Conservation (phyloP, 2,888 invertebrate genomes). For the Plemyria rubiginata region DNA sequence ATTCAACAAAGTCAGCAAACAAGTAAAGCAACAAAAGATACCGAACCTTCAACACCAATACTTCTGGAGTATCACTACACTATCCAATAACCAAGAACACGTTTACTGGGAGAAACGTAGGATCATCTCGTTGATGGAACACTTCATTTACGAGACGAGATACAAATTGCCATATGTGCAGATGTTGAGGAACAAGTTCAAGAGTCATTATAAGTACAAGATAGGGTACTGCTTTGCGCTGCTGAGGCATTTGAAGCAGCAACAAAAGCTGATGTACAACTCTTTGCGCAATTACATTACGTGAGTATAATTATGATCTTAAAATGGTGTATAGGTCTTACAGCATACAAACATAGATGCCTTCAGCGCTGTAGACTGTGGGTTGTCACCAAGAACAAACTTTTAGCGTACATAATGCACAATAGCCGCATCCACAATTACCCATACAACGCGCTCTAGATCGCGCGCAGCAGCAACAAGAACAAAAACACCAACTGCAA, state of each 20-base stretch:
- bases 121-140: constrained; percentile 46
- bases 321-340: too few relatives aligned
- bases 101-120: constrained; percentile 31
- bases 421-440: too few relatives aligned
- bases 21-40: background rate
- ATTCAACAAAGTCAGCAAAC: constrained; percentile 4
- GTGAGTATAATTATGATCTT: too few relatives aligned
- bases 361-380: too few relatives aligned
- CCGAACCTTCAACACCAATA: constrained; percentile 12
- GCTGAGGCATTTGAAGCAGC: constrained; percentile 45
- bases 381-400: too few relatives aligned
- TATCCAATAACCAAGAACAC: background rate
- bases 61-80: too few relatives aligned
- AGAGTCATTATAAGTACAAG: constrained; percentile 40
- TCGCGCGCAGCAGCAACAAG: too few relatives aligned
- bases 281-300: constrained; percentile 20
- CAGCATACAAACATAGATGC: too few relatives aligned
- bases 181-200: constrained; percentile 52
- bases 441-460: too few relatives aligned
- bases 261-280: constrained; percentile 46
- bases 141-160: constrained; percentile 55
- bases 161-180: constrained; percentile 53
- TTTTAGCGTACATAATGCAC: too few relatives aligned
- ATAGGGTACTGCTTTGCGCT: constrained; percentile 54
- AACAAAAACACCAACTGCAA: too few relatives aligned